Conservation (phyloP, 2,113 vertebrate species). For the Acrocephalus kingi region DNA sequence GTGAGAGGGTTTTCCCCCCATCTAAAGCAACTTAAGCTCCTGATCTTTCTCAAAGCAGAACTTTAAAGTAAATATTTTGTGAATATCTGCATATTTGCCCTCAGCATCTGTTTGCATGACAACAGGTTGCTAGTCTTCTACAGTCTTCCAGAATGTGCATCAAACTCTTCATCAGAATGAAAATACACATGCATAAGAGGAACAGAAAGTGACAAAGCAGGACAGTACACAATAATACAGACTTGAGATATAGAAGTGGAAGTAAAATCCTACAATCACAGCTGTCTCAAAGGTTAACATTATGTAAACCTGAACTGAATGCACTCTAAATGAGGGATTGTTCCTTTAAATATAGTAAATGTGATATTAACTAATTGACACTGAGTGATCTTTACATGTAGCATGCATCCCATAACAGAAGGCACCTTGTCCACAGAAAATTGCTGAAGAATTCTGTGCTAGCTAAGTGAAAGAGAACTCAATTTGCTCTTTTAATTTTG, state of each 20-base stretch:
- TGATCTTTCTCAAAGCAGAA: neutral
- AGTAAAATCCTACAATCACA: neutral
- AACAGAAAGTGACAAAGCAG: neutral
- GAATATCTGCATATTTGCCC: neutral
- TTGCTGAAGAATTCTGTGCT: neutral
- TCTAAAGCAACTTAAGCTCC: neutral
- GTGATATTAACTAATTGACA: neutral
- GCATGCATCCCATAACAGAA: neutral
- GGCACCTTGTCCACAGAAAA: neutral
- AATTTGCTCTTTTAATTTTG: neutral
- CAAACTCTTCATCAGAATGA: conserved; percentile 6
- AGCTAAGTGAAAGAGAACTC: neutral
- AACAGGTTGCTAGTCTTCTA: neutral
- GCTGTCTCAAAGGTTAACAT: neutral
- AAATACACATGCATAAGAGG: neutral
- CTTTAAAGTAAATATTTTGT: neutral
- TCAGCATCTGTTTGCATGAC: neutral
- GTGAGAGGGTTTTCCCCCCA: neutral
- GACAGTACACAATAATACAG: neutral
- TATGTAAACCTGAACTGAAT: neutral
- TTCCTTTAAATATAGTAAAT: neutral
- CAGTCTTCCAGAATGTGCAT: neutral
- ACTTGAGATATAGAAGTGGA: neutral
- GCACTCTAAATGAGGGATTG: neutral
- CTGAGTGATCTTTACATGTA: neutral